These are phyloP conservation scores for Orthonevra nobilis DNA, from an alignment of 2,888 invertebrate species.

Conservation along the genomic window DNA sequence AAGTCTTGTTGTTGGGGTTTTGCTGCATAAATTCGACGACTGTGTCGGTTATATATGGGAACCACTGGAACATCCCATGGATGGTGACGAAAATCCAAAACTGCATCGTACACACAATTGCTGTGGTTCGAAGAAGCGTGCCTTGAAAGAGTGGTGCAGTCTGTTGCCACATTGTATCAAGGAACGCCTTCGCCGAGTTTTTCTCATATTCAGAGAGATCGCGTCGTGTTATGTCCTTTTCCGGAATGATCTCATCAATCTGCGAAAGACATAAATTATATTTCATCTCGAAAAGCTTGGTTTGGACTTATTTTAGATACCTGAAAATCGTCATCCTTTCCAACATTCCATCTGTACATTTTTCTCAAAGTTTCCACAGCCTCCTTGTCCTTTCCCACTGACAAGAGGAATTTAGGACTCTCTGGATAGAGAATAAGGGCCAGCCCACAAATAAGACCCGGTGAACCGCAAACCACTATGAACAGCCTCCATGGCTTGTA, in stretches of 20 bases:
- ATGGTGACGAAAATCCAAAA: constrained; percentile 75
- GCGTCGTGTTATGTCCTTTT: constrained; percentile 46
- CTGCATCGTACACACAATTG: constrained; percentile 75
- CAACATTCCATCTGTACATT: constrained; percentile 73
- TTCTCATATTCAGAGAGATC: constrained; percentile 2
- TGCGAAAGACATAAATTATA: constrained; percentile 6
- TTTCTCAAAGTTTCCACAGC: constrained; percentile 73
- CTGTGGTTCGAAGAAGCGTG: constrained; percentile 73
- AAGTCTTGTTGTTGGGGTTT: constrained; percentile 70
- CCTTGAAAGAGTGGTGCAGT: constrained; percentile 75
- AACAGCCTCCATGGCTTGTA: constrained; percentile 78
- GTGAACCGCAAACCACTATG: constrained; percentile 74
- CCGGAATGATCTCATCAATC: constrained; percentile 71
- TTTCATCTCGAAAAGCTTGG: background rate
- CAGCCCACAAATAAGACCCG: constrained; percentile 74
- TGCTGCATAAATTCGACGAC: constrained; percentile 73
- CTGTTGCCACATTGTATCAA: constrained; percentile 76
- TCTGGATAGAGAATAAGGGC: constrained; percentile 75
- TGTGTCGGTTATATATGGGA: constrained; percentile 76
- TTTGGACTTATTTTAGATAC: constrained; percentile 45
- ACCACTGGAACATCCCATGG: constrained; percentile 77
- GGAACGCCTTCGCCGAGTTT: constrained; percentile 60
- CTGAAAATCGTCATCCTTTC: constrained; percentile 62
- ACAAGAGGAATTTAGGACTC: constrained; percentile 77
- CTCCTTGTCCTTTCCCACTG: constrained; percentile 72